Evolutionary conservation across 2,888 invertebrate genomes (phyloP).

Genomic region (Himalopsyche japonica): DNA sequence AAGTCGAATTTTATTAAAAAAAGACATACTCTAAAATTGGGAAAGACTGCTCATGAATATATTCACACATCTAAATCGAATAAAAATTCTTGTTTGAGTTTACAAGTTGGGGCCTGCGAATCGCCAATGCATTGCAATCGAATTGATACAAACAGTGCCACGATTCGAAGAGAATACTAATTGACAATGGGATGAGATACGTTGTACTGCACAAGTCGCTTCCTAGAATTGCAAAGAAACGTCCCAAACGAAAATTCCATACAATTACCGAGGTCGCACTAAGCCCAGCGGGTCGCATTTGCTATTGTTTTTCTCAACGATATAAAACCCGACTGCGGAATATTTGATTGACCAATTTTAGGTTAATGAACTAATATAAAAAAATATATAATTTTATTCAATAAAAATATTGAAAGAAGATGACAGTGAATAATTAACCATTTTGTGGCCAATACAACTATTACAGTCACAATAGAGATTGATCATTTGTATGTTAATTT

Average conservation of each 20-base stretch:
- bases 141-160: conserved; percentile 27
- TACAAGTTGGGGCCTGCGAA: background rate
- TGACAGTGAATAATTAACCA: no score
- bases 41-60: no score
- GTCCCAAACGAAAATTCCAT: background rate
- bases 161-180: conserved; percentile 5
- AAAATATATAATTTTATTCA: no score
- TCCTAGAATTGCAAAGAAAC: background rate
- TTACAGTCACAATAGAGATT: no score
- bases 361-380: no score
- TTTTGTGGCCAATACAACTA: no score
- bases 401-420: no score
- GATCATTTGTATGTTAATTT: no score
- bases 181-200: conserved; percentile 18
- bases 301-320: background rate
- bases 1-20: no score
- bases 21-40: no score
- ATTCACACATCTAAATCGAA: no score
- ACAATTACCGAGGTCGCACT: background rate
- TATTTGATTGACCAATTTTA: background rate
- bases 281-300: background rate
- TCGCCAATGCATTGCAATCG: conserved; percentile 18
- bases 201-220: background rate
- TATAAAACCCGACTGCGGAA: background rate
- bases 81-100: no score